Percentiles rank a stretch among this genome's conserved stretches.
Conservation (phyloP, 2,888 invertebrate species). For the Athripsodes cinereus region DNA sequence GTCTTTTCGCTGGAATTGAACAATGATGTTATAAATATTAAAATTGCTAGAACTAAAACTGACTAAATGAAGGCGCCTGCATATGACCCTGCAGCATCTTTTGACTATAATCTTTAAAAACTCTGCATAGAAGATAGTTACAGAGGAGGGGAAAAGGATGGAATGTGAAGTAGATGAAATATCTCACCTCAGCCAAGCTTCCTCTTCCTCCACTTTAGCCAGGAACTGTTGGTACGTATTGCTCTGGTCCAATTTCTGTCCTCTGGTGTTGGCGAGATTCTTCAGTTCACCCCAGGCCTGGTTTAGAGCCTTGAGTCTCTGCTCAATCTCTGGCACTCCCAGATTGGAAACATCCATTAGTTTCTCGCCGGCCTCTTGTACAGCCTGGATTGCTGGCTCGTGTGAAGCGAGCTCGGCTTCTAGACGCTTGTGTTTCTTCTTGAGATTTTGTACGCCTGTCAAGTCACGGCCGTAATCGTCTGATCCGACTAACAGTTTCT, state of each 20-base stretch:
- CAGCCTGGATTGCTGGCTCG: slow-evolving; percentile 94
- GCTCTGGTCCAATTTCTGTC: slow-evolving; percentile 95
- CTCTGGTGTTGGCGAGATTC: slow-evolving; percentile 77
- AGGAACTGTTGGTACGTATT: slow-evolving; percentile 95
- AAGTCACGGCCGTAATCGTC: slow-evolving; percentile 98
- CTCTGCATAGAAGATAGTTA: no score
- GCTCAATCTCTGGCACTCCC: slow-evolving; percentile 88
- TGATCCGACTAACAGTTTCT: slow-evolving; percentile 93
- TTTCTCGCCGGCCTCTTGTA: slow-evolving; percentile 83
- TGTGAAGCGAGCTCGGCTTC: slow-evolving; percentile 97
- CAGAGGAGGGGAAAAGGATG: no score
- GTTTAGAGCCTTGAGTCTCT: slow-evolving; percentile 75
- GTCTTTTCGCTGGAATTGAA: slow-evolving; percentile 71
- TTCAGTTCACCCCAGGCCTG: slow-evolving; percentile 94
- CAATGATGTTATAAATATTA: no score
- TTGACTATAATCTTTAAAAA: no score
- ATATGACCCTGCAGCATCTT: no score
- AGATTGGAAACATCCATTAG: slow-evolving; percentile 91
- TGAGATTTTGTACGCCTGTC: slow-evolving; percentile 96
- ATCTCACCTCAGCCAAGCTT: slow-evolving; percentile 85
- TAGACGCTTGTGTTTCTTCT: slow-evolving; percentile 98
- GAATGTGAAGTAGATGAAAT: neutral
- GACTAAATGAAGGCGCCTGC: no score
- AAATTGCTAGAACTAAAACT: no score
- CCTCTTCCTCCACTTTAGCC: slow-evolving; percentile 97